Evolutionary conservation across 2,888 invertebrate genomes (phyloP).

Genomic region (Caenorhabditis zanzibari): DNA sequence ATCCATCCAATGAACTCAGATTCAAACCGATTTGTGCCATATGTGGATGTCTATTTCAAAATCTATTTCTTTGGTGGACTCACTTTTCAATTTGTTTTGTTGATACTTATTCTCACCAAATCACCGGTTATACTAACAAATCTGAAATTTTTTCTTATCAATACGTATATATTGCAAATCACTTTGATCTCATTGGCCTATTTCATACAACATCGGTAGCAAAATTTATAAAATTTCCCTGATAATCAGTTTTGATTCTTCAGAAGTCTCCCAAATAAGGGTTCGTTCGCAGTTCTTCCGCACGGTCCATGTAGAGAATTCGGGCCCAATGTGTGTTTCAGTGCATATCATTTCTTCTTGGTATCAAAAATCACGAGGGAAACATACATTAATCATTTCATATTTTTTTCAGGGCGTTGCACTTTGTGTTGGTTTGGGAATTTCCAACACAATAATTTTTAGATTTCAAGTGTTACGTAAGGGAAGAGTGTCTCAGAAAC

Average conservation of each 20-base stretch:
- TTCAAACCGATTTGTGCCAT: slow-evolving; percentile 43
- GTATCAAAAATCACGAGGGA: neutral
- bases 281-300: slow-evolving; percentile 34
- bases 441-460: slow-evolving; percentile 49
- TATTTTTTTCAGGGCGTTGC: slow-evolving; percentile 37
- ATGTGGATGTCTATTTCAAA: slow-evolving; percentile 39
- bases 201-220: slow-evolving; percentile 51
- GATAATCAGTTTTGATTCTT: neutral
- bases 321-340: slow-evolving; percentile 37
- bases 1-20: neutral
- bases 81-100: slow-evolving; percentile 37
- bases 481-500: slow-evolving; percentile 19
- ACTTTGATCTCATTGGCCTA: slow-evolving; percentile 39
- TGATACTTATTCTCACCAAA: slow-evolving; percentile 49
- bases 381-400: neutral
- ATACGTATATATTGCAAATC: slow-evolving; percentile 49
- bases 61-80: slow-evolving; percentile 39
- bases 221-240: neutral
- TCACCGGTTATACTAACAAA: slow-evolving; percentile 36
- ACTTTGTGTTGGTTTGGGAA: slow-evolving; percentile 46
- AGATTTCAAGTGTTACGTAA: slow-evolving; percentile 32
- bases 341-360: slow-evolving; percentile 53
- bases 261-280: slow-evolving; percentile 44
- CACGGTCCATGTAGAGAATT: slow-evolving; percentile 35
- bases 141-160: slow-evolving; percentile 47